Evolutionary conservation across 2,113 vertebrate species (phyloP), one percentile per base, ranked within the genome.

Genomic region (Callipepla squamata): DNA sequence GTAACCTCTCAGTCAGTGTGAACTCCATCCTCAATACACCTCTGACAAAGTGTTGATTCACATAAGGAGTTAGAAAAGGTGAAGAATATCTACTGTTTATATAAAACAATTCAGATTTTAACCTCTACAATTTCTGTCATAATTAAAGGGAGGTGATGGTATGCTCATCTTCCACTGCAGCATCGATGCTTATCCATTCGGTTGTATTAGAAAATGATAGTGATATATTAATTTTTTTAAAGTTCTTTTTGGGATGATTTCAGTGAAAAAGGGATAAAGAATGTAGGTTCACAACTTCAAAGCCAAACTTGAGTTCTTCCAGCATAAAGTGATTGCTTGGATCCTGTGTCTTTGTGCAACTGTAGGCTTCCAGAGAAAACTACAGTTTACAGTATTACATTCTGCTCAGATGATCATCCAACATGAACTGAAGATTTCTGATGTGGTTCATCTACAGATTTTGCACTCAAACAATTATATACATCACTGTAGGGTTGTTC

Each of bases 371-470:
- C 32, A 36, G 47, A 36, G 28, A 36, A 63, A 36, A 26, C 28
- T 19, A 13, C 13, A 0, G 0, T 34, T 68, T 20, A 13, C 1
- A 1, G 9, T 18, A 36, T 6, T 59, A 4, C 13, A 22, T 38
- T 40, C 47, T 65, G 61, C 50, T 44, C 26, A 66, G 55, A 9
- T 18, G 8, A 13, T 65, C 21, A 67, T 57, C 23, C 20, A n/a
- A 78, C 59, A 69, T 7, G 3, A 15, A 21, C 1, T 25, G 34
- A 50, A 32, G 23, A 55, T 20, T 77, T 73, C 70, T 90, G 70
- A 34, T 59, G 25, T 11, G 1, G 1, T 47, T 77, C 44, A 79
- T 40, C 72, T 73, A 32, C 66, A 55, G n/a, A 15, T 13, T 68
- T n/a, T 69, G 36, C 7, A 11, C 48, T 44, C 26, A 75, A 0